Base-by-base conservation (phyloP, 2,113 vertebrate species). In the Chelonoidis abingdonii region DNA sequence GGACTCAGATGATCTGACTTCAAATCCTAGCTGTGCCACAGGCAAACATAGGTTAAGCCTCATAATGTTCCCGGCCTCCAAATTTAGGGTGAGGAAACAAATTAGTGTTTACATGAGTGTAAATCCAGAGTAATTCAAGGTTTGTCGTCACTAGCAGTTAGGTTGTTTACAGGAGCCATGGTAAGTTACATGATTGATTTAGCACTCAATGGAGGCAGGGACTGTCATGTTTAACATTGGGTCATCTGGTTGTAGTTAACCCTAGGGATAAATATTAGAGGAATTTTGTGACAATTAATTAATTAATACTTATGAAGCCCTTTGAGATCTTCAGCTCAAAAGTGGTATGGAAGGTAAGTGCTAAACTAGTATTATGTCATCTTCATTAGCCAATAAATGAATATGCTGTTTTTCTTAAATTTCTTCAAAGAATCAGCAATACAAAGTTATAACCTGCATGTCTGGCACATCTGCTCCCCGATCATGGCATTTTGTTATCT, bases 81-180 rank as follows among this genome's bases (percentile, higher is more conserved):
- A 4, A 7, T 35, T 31, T 89, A 62, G 72, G 27, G 41, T 38
- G 27, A 14, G 2, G 11, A 35, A 80, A 38, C 31, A 62, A 53
- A 50, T 17, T 1, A 52, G 47, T 85, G 57, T 17, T 50, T 76
- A 78, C 16, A 54, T 25, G 50, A 31, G 35, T 2, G 25, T 13
- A 38, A 89, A 57, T 62, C 53, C 53, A 0, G 54, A 75, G 19
- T 27, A 4, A 89, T 47, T 17, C 19, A 14, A 57, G 29, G 76
- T 3, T 54, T 3, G 0, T 13, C 35, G 11, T 83, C 47, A 56
- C 56, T 78, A 38, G 38, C 80, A 38, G 1, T 0, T 49, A 7
- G 1, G 1, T 35, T 24, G 4, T 25, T 31, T 19, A 0, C 1
- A 87, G 54, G n/a, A 47, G 47, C 29, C 41, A 31, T 75, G 85